phyloP scores from a whole-genome alignment of 1,140 invertebrate species.

The Sitophilus oryzae region DNA sequence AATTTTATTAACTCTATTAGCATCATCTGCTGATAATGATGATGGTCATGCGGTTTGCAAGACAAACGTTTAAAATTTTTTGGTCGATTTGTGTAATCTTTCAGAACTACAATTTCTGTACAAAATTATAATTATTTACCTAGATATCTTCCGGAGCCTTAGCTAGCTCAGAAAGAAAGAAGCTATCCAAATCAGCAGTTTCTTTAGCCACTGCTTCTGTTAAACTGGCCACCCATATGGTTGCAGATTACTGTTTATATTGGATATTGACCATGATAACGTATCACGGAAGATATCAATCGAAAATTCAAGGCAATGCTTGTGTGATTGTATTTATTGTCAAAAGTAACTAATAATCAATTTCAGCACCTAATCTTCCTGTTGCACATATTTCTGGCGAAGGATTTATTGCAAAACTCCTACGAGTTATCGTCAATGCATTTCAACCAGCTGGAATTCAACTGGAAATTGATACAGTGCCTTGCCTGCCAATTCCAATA shows the following conservation, averaged over 20 bases:
- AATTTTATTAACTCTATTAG: too few relatives aligned
- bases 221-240: constrained; percentile 63
- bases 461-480: constrained; percentile 50
- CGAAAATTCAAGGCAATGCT: constrained; percentile 45
- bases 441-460: constrained; percentile 52
- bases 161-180: constrained; percentile 53
- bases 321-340: not conserved
- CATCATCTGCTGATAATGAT: too few relatives aligned
- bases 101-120: too few relatives aligned
- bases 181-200: constrained; percentile 54
- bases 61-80: too few relatives aligned
- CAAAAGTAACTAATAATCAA: constrained; percentile 2
- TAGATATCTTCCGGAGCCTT: too few relatives aligned
- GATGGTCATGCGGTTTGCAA: too few relatives aligned
- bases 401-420: constrained; percentile 59
- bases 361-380: constrained; percentile 45
- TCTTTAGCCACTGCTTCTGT: constrained; percentile 57
- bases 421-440: constrained; percentile 54
- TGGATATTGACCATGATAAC: constrained; percentile 64
- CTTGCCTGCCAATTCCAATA: constrained; percentile 62
- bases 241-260: constrained; percentile 68
- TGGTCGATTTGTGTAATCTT: too few relatives aligned
- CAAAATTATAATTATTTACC: too few relatives aligned
- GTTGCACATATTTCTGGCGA: constrained; percentile 50
- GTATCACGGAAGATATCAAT: constrained; percentile 56